Conservation (phyloP, 1,140 invertebrate species). For the Neodiprion pinetum region DNA sequence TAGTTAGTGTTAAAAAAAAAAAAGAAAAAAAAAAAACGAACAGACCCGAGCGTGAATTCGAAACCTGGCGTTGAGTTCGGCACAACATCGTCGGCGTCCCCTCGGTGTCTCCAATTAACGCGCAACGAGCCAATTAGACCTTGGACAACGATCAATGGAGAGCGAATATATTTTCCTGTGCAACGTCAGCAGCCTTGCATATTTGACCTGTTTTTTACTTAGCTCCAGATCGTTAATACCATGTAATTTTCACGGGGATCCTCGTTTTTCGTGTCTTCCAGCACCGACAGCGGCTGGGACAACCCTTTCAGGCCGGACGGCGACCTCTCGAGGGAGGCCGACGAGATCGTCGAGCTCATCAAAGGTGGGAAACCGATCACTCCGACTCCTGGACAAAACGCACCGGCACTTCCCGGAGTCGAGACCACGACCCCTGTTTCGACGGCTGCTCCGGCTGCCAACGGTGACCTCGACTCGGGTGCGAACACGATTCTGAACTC, state of each 20-base stretch:
- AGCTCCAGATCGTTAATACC: no score
- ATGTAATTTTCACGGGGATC: background rate
- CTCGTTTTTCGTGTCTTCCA: slow-evolving; percentile 63
- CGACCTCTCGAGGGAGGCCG: slow-evolving; percentile 91
- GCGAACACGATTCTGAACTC: slow-evolving; percentile 51
- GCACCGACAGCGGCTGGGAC: slow-evolving; percentile 94
- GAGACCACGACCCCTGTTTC: slow-evolving; percentile 26
- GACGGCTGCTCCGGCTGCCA: slow-evolving; percentile 13
- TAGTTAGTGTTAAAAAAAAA: no score
- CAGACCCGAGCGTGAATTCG: no score
- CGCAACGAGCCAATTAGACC: background rate
- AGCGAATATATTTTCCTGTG: no score
- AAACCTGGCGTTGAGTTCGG: no score
- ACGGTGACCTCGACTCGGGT: slow-evolving; percentile 48
- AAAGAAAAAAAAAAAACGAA: no score
- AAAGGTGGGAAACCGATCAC: slow-evolving; percentile 88
- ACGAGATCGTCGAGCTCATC: slow-evolving; percentile 94
- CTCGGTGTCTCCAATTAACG: background rate
- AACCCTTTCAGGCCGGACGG: slow-evolving; percentile 97
- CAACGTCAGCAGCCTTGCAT: no score
- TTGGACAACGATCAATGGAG: background rate
- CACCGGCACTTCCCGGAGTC: slow-evolving; percentile 54
- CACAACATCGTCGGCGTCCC: background rate
- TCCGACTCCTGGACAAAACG: slow-evolving; percentile 66
- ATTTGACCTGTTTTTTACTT: no score